Evolutionary conservation across 2,888 invertebrate species (phyloP).

Genomic region (Galerucella pusilla): DNA sequence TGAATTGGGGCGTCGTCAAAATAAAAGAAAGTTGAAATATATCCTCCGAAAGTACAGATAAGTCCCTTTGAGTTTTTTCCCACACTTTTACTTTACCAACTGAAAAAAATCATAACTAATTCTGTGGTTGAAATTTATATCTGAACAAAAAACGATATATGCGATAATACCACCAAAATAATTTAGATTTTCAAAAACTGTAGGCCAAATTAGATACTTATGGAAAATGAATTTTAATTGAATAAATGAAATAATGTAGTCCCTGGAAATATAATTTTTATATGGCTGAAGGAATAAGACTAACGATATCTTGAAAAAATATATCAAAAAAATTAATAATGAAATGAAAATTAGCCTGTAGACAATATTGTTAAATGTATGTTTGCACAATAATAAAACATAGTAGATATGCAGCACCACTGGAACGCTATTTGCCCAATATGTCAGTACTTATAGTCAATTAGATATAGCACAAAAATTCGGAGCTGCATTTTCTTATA

Average conservation of each 20-base stretch:
- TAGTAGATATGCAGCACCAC: conserved; percentile 35
- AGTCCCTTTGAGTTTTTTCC: too few species aligned
- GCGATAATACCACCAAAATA: not conserved
- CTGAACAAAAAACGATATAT: not conserved
- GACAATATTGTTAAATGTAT: conserved; percentile 5
- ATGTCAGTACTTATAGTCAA: conserved; percentile 59
- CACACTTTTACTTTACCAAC: too few species aligned
- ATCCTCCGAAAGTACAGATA: too few species aligned
- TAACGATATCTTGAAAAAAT: too few species aligned
- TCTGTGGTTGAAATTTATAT: not conserved
- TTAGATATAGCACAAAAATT: conserved; percentile 55
- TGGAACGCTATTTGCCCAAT: conserved; percentile 43
- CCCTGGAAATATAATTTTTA: too few species aligned
- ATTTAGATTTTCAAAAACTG: not conserved
- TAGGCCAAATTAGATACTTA: not conserved
- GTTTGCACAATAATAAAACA: conserved; percentile 6
- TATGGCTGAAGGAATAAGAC: too few species aligned
- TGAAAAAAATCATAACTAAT: too few species aligned
- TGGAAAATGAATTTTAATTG: not conserved
- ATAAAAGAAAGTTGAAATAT: too few species aligned
- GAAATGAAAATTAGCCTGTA: not conserved
- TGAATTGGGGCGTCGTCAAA: too few species aligned
- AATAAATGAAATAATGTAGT: not conserved
- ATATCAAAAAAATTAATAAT: not conserved
- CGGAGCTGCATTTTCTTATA: conserved; percentile 51